Evolutionary conservation across 2,113 vertebrate genomes (phyloP).

Genomic region (Melanotaenia duboulayi): DNA sequence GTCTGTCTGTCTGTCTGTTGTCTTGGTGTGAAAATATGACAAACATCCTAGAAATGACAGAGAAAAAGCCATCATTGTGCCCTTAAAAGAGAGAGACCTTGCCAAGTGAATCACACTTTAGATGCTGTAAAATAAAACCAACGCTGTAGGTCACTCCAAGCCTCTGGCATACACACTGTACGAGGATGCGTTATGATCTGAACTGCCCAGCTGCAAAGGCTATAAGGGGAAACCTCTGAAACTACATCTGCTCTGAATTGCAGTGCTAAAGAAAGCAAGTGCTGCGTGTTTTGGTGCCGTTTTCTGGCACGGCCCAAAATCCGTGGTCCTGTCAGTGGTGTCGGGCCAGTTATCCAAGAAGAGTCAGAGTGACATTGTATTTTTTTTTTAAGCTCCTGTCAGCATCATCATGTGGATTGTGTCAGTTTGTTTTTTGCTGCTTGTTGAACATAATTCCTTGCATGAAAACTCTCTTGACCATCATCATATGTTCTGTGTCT

Average conservation of each 20-base stretch:
- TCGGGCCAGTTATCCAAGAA: conserved; percentile 25
- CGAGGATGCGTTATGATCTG: conserved; percentile 76
- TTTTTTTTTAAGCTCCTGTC: conserved; percentile 2
- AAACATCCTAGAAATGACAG: not conserved
- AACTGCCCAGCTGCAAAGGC: conserved; percentile 79
- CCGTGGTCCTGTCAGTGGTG: conserved; percentile 21
- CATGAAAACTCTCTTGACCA: not conserved
- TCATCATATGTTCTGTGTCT: conserved; percentile 41
- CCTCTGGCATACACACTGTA: conserved; percentile 69
- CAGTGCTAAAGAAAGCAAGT: conserved; percentile 81
- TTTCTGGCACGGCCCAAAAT: conserved; percentile 67
- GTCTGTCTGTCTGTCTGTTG: not conserved
- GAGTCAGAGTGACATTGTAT: conserved; percentile 30
- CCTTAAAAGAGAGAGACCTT: conserved; percentile 37
- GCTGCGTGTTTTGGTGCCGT: conserved; percentile 71
- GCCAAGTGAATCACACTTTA: conserved; percentile 38
- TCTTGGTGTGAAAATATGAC: not conserved
- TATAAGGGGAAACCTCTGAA: conserved; percentile 84
- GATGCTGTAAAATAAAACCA: conserved; percentile 79
- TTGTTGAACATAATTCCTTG: not conserved
- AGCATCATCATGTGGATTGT: conserved; percentile 18
- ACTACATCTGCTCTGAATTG: conserved; percentile 80
- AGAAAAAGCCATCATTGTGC: conserved; percentile 21
- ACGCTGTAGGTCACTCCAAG: conserved; percentile 60
- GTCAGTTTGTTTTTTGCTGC: conserved; percentile 14